Evolutionary conservation across 53 echinoderm and acorn worm genomes (phyloP).

Genomic region (Arbacia lixula): DNA sequence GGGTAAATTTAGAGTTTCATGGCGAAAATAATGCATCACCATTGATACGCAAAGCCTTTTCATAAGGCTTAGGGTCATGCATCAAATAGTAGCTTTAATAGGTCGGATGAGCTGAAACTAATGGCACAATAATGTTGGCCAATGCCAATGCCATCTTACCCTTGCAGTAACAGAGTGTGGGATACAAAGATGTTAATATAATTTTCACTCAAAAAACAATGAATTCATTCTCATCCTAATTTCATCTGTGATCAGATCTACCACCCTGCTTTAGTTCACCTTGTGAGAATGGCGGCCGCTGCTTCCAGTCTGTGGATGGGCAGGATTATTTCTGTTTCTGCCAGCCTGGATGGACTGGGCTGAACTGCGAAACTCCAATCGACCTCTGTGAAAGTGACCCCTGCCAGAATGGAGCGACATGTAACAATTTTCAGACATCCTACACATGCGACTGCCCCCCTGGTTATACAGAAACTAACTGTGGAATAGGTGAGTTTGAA

Average conservation of each 20-base stretch:
- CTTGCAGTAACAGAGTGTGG: too few species aligned
- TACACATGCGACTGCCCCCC: constrained; percentile 54
- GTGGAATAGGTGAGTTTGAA: constrained; percentile 56
- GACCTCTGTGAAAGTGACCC: constrained; percentile 39
- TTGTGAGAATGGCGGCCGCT: constrained; percentile 61
- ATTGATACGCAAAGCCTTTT: too few species aligned
- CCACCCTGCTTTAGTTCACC: constrained; percentile 55
- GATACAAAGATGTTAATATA: too few species aligned
- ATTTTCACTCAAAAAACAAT: too few species aligned
- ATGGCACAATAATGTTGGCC: too few species aligned
- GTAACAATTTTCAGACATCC: constrained; percentile 44
- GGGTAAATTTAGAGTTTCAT: too few species aligned
- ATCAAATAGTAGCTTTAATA: too few species aligned
- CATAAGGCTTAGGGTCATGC: too few species aligned
- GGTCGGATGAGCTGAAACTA: too few species aligned
- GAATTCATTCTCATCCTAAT: not conserved
- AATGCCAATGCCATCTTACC: too few species aligned
- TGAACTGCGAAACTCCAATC: constrained; percentile 56
- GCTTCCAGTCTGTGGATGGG: constrained; percentile 15
- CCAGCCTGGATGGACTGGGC: constrained; percentile 62
- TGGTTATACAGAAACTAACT: constrained; percentile 52
- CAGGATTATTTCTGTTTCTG: constrained; percentile 64
- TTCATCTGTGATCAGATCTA: constrained; percentile 26
- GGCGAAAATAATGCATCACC: too few species aligned
- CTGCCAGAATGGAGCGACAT: constrained; percentile 68